Percentiles rank a stretch among this genome's conserved stretches.
phyloP scores from a whole-genome alignment of 2,113 vertebrate genomes.

The Pontoporia blainvillei region DNA sequence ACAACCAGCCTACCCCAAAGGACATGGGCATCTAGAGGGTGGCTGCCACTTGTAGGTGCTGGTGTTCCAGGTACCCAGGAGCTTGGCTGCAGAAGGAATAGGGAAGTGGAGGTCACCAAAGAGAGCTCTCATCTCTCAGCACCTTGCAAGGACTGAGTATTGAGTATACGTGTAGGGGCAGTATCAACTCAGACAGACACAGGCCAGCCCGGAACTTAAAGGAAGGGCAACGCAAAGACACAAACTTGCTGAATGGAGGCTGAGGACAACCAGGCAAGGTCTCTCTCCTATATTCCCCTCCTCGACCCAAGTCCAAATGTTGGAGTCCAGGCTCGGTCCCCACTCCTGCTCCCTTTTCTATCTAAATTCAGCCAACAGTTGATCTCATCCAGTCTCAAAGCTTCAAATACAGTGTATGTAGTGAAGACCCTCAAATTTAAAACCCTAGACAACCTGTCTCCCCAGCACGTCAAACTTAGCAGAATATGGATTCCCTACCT shows the following conservation, averaged over 20 bases:
- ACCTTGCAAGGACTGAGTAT: not conserved
- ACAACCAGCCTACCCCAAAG: not conserved
- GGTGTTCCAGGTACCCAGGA: fast-evolving
- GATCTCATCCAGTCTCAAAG: not conserved
- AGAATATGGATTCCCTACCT: not conserved
- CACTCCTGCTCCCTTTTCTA: not conserved
- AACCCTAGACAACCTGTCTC: not conserved
- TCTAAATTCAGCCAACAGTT: not conserved
- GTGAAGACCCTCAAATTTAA: not conserved
- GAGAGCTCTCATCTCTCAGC: not conserved
- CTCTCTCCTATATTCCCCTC: not conserved
- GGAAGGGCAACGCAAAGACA: not conserved
- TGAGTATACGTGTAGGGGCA: not conserved
- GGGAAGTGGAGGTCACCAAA: not conserved
- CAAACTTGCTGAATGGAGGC: not conserved
- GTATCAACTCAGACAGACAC: not conserved
- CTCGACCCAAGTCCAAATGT: not conserved
- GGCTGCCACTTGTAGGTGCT: not conserved
- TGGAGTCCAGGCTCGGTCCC: not conserved
- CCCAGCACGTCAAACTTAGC: not conserved
- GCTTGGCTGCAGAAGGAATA: not conserved
- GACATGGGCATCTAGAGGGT: not conserved
- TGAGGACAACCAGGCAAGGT: not conserved
- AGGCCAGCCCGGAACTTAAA: not conserved
- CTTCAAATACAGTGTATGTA: not conserved